phyloP scores from a whole-genome alignment of 2,797 vertebrate genomes.

The Sitta carolinensis region DNA sequence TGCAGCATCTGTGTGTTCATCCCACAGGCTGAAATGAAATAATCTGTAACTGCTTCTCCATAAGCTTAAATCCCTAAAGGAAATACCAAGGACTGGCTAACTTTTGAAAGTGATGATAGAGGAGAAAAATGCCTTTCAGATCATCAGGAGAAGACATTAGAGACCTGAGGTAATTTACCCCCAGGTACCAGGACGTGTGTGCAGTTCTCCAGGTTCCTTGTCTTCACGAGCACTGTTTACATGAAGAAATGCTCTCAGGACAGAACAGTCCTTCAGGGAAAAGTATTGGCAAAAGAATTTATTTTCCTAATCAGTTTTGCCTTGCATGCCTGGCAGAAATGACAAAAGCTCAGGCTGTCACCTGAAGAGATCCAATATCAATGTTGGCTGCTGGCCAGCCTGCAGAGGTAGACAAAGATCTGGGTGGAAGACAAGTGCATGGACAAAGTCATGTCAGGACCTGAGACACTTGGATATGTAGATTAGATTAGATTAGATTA shows the following conservation, averaged over 20 bases:
- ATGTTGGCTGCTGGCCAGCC: rapidly evolving
- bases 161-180: not conserved
- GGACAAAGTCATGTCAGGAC: not conserved
- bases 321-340: not conserved
- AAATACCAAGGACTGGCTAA: not conserved
- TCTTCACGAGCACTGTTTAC: not conserved
- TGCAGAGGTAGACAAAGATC: not conserved
- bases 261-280: not conserved
- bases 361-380: not conserved
- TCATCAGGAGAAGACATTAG: not conserved
- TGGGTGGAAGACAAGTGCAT: not conserved
- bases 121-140: not conserved
- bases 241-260: not conserved
- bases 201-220: not conserved
- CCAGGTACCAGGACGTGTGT: rapidly evolving
- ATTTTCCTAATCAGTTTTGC: not conserved
- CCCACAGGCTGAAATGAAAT: not conserved
- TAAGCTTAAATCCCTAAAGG: not conserved
- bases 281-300: not conserved
- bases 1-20: not conserved
- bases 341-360: not conserved
- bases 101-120: not conserved
- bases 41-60: not conserved
- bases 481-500: not conserved
- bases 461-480: not conserved